Evolutionary conservation across 2,888 invertebrate genomes (phyloP), one percentile per base, ranked within the genome.

Genomic region (Ditylenchus weischeri): DNA sequence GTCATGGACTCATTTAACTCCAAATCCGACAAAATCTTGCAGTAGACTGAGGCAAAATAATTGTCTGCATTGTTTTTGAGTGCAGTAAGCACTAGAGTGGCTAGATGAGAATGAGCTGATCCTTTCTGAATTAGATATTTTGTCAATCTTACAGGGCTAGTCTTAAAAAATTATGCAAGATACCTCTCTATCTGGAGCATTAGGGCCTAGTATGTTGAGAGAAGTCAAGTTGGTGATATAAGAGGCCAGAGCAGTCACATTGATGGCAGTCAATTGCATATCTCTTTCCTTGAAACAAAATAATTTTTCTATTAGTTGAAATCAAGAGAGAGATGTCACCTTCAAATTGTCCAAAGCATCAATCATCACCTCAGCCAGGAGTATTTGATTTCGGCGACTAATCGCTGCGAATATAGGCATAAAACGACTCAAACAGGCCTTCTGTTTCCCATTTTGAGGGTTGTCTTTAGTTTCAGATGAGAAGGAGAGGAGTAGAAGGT

Each of bases 91-190:
- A 59, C 59, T 35, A 59, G 7, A 36, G 21, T 23, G 19, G 59
- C 59, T 13, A 59, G 35, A 59, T 59, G 59, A 11, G 59, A 59
- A n/a, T 59, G 59, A 35, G 59, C 59, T 19, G 59, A 59, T 29
- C 59, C 59, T 38, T 59, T 59, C 59, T 59, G n/a, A 59, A 59
- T 19, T 23, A 5, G 1, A 29, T 19, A 36, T 59, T 54, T 54
- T 19, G n/a, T 6, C 6, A 50, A 50, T 4, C 50, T n/a, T 50
- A 19, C 2, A 50, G 21, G 1, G n/a, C 6, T 50, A 50, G 21
- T 19, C n/a, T 19, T 50, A 50, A 50, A 50, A 50, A 13, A 11
- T 54, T 54, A 54, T 7, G 29, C 13, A 29, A 50, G 21, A 19
- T 50, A 54, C 57, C 57, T 54, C 10, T 23, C 57, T 23, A 13